Evolutionary conservation across 2,113 vertebrate genomes (phyloP), one percentile per base, ranked within the genome.

Genomic region (Mesocricetus auratus): DNA sequence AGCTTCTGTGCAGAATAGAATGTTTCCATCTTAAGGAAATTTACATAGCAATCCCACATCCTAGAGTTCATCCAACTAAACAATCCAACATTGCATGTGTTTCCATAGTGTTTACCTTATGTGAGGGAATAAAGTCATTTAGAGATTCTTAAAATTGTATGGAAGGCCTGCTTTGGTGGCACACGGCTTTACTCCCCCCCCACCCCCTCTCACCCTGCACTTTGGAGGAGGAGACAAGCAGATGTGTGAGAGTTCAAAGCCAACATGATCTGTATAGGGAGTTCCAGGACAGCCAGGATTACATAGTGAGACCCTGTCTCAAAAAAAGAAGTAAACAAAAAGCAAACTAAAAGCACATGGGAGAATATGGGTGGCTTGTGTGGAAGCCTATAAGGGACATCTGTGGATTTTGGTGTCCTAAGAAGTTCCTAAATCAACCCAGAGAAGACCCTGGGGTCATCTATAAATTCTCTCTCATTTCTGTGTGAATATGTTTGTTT

Each of bases 401-500:
- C 19, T 22, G 6, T 81, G 53, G 42, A 62, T 73, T 60, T 89
- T 9, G 24, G 53, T 24, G 13, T 26, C 33, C 12, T 79, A 2
- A 26, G 50, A 36, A 4, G 17, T 50, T 58, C 24, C 33, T 24
- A 42, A 94, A 33, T 36, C 47, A 60, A 78, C 29, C 24, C 33
- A 47, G 17, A 50, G 33, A 29, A 71, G n/a, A 78, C 39, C 33
- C 11, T 8, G 6, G 21, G 2, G 33, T 56, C 8, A 42, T 36
- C 4, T 75, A 81, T 86, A 68, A 93, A 90, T 90, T 62, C 21
- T 69, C 66, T 73, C 39, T 68, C n/a, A 53, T 92, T 93, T 94
- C 24, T 74, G 1, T 93, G 64, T 93, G 71, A 50, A 31, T 78
- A 9, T 86, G 5, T 91, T 1, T 95, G 39, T 96, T 86, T 94